Evolutionary conservation across 2,113 vertebrate species (phyloP).

Genomic region (Falco punctatus): DNA sequence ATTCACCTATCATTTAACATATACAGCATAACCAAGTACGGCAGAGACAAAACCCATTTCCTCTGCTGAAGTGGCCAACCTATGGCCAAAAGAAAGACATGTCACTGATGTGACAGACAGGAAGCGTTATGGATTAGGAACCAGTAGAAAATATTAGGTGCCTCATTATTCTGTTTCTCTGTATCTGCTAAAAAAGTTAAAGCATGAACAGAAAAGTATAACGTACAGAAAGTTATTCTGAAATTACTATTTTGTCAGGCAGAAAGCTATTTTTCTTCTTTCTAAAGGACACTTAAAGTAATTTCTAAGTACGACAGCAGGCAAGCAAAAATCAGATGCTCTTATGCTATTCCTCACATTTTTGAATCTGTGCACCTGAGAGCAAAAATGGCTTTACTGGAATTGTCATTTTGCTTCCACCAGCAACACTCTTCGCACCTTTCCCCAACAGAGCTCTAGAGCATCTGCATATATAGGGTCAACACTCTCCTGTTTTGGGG

Average conservation of each 20-base stretch:
- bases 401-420: not conserved
- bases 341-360: not conserved
- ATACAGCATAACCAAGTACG: not conserved
- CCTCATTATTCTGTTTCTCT: not conserved
- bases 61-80: not conserved
- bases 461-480: fast-evolving
- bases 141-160: not conserved
- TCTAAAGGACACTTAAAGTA: not conserved
- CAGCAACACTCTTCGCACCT: not conserved
- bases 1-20: not conserved
- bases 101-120: not conserved
- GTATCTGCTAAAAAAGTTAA: not conserved
- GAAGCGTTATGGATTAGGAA: not conserved
- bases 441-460: not conserved
- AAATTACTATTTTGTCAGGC: not conserved
- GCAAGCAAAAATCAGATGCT: not conserved
- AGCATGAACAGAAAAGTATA: not conserved
- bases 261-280: not conserved
- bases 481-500: not conserved
- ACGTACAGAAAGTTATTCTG: not conserved
- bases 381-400: not conserved
- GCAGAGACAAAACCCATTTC: not conserved
- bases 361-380: not conserved
- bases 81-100: not conserved
- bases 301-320: not conserved